Base-by-base conservation (phyloP, 2,888 invertebrate genomes). In the Thymelicus sylvestris region DNA sequence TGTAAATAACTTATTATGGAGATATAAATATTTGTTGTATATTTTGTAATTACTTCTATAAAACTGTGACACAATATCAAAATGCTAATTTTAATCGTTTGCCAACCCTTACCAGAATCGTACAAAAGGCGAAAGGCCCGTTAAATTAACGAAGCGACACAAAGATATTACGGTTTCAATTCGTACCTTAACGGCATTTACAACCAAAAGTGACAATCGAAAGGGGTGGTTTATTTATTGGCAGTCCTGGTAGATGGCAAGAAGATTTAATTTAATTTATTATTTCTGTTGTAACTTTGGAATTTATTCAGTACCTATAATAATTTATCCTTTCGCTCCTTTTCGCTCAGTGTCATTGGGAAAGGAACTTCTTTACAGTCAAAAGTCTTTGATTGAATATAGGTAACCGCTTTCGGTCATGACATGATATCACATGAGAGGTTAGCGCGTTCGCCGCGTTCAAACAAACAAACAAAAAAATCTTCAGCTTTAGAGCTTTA, bases 151-250 rank as follows among this genome's bases (percentile, higher is more conserved):
- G 65, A 52, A 65, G 65, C 70, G 44, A 12, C 63, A 61, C 50
- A 70, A 70, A 52, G 60, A 64, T 69, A 65, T 62, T 62, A 67
- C 69, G 50, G n/a, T 70, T 70, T 65, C 70, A 70, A 60, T 65
- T 70, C 59, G 24, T 38, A 38, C 65, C 63, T 59, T 39, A 59
- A 69, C 62, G 47, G 19, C 62, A 48, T 64, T 70, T 70, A 60
- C 31, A 44, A 65, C 69, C 41, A 64, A 69, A 64, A 70, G 64
- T 64, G 64, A 65, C 69, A 70, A 70, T 64, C 50, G 69, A 65
- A 63, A 48, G 24, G 55, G 63, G 41, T 41, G 6, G 39, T 63
- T 68, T 68, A 52, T 63, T 68, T 47, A 62, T 68, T 55, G 47
- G n/a, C n/a, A 7, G 39, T 10, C 55, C n/a, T 50, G 57, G 15